Conservation (phyloP, 1,140 invertebrate species). For the Drosophila sulfurigaster region DNA sequence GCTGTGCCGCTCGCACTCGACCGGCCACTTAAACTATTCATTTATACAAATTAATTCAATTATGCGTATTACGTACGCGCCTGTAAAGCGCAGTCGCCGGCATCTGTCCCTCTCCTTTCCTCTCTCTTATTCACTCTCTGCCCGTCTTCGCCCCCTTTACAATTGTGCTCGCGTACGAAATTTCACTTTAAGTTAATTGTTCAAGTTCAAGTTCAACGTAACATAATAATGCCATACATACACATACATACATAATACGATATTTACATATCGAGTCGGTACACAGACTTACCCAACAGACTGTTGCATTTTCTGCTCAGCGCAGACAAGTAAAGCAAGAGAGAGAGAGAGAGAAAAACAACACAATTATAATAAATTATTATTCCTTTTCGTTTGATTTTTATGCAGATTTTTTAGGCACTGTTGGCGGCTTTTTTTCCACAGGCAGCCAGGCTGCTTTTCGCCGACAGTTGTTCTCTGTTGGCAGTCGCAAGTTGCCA, state of each 20-base stretch:
- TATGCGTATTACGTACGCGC: constrained; percentile 83
- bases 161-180: constrained; percentile 82
- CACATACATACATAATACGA: constrained; percentile 18
- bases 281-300: constrained; percentile 33
- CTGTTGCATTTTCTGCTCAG: constrained; percentile 52
- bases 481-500: constrained; percentile 3
- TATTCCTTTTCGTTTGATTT: constrained; percentile 82
- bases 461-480: constrained; percentile 10
- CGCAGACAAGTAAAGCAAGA: not conserved
- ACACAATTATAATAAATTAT: constrained; percentile 82
- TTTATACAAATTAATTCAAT: constrained; percentile 84
- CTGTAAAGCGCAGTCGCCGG: constrained; percentile 78
- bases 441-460: constrained; percentile 17
- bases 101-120: constrained; percentile 50
- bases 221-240: constrained; percentile 75
- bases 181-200: constrained; percentile 83
- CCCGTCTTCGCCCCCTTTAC: constrained; percentile 53
- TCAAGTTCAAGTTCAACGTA: constrained; percentile 83
- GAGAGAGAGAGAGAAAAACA: constrained; percentile 4
- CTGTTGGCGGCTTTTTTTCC: constrained; percentile 24
- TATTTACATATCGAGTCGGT: constrained; percentile 15
- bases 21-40: constrained; percentile 82
- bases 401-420: constrained; percentile 79
- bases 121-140: constrained; percentile 3
- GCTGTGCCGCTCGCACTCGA: constrained; percentile 59